These are phyloP conservation scores for Danaus melanippus DNA, from an alignment of 1,140 invertebrate genomes.

Conservation along the genomic window DNA sequence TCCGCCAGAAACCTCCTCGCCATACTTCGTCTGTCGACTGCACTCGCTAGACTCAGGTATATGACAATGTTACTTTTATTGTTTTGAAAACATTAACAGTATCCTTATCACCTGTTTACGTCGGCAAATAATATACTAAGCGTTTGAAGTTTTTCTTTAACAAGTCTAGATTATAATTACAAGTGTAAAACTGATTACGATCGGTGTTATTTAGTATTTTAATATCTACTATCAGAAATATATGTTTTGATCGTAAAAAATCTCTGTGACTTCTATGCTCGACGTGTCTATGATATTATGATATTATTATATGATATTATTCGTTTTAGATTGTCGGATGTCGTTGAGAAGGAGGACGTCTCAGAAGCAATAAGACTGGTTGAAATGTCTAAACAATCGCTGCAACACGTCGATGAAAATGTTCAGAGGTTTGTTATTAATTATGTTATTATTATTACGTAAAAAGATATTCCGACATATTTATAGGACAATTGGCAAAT, in stretches of 20 bases:
- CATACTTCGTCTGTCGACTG: conserved; percentile 94
- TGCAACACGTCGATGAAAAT: conserved; percentile 78
- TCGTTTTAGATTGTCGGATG: conserved; percentile 77
- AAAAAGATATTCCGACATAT: no score
- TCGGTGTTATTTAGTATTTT: no score
- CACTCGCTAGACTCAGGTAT: conserved; percentile 88
- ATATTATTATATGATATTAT: conserved; percentile 1
- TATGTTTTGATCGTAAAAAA: no score
- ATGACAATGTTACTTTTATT: not conserved
- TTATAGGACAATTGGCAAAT: no score
- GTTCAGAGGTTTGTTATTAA: conserved; percentile 37
- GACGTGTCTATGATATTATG: not conserved
- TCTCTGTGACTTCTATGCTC: no score
- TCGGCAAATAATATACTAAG: no score
- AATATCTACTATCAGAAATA: no score
- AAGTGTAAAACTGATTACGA: no score
- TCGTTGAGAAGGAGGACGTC: conserved; percentile 95
- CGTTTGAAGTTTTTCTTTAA: not conserved
- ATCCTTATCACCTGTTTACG: no score
- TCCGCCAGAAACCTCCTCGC: conserved; percentile 95
- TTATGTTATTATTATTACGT: no score
- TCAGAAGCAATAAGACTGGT: conserved; percentile 95
- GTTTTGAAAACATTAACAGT: no score
- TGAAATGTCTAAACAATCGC: conserved; percentile 96
- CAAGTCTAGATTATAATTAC: not conserved